Evolutionary conservation across 2,888 invertebrate genomes (phyloP).

Genomic region (Enchytraeus crypticus): DNA sequence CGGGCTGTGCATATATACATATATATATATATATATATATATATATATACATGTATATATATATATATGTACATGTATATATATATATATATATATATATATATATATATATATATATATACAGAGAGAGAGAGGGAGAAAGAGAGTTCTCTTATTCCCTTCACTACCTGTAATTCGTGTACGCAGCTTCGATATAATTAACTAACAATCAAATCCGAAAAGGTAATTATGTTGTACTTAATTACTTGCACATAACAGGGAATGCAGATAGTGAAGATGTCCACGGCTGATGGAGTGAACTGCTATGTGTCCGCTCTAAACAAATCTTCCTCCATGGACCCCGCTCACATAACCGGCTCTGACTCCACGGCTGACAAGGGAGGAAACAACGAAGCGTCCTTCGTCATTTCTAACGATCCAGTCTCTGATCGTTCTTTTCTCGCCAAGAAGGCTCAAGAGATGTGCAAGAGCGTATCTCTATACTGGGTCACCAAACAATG

Average conservation of each 20-base stretch:
- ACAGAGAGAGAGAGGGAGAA: too few species aligned
- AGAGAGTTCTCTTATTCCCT: too few species aligned
- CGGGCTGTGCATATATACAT: too few species aligned
- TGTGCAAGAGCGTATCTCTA: not conserved
- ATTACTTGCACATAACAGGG: not conserved
- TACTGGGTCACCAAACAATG: slow-evolving; percentile 4
- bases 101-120: too few species aligned
- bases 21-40: too few species aligned
- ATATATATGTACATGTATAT: too few species aligned
- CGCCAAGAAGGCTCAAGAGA: not conserved
- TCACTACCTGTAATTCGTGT: too few species aligned
- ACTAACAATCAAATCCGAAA: too few species aligned
- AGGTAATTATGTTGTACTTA: too few species aligned
- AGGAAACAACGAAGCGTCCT: not conserved
- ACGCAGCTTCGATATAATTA: too few species aligned
- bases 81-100: too few species aligned
- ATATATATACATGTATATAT: too few species aligned
- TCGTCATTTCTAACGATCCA: not conserved
- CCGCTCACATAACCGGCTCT: slow-evolving; percentile 1
- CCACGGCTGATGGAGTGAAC: not conserved
- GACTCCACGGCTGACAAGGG: not conserved
- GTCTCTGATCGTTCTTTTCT: not conserved
- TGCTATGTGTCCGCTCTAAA: slow-evolving; percentile 7
- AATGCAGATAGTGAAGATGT: slow-evolving; percentile 6
- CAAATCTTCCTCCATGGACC: not conserved